Base-by-base conservation (phyloP, 2,797 vertebrate species). In the Cossypha caffra region DNA sequence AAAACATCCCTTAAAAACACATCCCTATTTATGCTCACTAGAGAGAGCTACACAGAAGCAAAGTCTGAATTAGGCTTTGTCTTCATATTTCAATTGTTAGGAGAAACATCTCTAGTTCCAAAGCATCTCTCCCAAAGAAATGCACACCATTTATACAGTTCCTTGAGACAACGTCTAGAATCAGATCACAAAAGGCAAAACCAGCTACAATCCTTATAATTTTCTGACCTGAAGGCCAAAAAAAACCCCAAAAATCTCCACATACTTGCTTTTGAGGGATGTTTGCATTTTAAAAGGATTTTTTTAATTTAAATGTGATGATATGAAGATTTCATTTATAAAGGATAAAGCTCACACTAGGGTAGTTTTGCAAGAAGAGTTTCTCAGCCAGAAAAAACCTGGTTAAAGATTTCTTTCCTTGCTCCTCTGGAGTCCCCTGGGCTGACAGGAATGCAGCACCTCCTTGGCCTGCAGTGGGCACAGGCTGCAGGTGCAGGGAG, bases 401-500 rank as follows among this genome's bases (percentile, higher is more conserved):
- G 16, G 13, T 1, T 17, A 11, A 42, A 25, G 24, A 47, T 3
- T 25, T 23, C 7, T 21, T 20, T 69, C 26, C 18, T 16, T 55
- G 26, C 16, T 5, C 38, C 47, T 28, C 24, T 6, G 16, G 24
- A 64, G 16, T 5, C 19, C 31, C 26, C 26, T 1, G 1, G 33
- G 59, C 45, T 28, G 59, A 16, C 0, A 0, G 18, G 31, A 52
- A 33, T 0, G 7, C 37, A 51, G 31, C 45, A 13, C 13, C 31
- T 42, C n/a, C 31, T 31, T 3, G 0, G 47, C 23, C 15, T 0
- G 0, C 24, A 28, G 2, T 3, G 9, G 51, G 74, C 23, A 19
- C 28, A 8, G 40, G 40, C 50, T 33, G 77, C 1, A 0, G 0
- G 0, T 3, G 10, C 24, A 26, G 35, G 31, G 47, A 59, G 1